Evolutionary conservation across 2,113 vertebrate genomes (phyloP).

Genomic region (Ovibos moschatus): DNA sequence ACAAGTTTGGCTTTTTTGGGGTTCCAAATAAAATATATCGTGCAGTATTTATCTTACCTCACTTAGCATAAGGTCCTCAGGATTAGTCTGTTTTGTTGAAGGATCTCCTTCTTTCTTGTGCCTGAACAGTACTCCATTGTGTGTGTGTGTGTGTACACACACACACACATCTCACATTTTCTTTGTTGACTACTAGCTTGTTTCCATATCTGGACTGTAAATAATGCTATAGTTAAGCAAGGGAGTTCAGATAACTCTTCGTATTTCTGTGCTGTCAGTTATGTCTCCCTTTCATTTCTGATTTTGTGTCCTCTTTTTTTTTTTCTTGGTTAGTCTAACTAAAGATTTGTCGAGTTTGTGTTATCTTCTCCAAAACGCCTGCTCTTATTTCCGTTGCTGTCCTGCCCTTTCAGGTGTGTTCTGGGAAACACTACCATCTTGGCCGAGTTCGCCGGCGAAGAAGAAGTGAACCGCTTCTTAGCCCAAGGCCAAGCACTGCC

Average conservation of each 20-base stretch:
- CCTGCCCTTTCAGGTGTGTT: conserved; percentile 88
- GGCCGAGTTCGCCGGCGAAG: conserved; percentile 97
- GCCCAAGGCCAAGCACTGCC: conserved; percentile 96
- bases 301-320: neutral
- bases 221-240: no score
- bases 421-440: conserved; percentile 99
- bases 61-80: neutral
- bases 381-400: neutral
- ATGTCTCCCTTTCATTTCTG: neutral
- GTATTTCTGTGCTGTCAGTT: neutral
- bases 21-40: neutral
- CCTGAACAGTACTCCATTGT: neutral
- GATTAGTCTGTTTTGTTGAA: neutral
- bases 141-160: neutral
- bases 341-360: fast-evolving
- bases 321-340: neutral
- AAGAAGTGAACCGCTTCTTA: conserved; percentile 98
- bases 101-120: neutral
- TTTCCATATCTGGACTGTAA: neutral
- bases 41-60: neutral
- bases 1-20: neutral
- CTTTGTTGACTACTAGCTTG: neutral
- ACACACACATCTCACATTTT: neutral
- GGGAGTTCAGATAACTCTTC: neutral
- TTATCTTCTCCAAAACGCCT: no score